Evolutionary conservation across 92 coral and sea anemone genomes (phyloP).

Genomic region (Ricordea florida): DNA sequence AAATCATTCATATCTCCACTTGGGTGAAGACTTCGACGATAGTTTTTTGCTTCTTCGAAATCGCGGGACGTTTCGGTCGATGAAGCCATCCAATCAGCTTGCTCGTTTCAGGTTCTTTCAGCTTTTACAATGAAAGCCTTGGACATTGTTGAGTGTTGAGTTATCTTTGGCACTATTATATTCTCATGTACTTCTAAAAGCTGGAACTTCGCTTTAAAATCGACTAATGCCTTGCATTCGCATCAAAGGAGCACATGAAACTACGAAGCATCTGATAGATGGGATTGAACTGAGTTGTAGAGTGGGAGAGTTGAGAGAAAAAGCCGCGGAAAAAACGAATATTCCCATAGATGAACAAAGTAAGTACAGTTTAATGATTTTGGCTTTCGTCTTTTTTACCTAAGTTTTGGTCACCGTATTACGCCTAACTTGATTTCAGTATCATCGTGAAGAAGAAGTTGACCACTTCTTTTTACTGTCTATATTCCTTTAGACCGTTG

Average conservation of each 20-base stretch:
- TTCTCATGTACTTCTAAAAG: background rate
- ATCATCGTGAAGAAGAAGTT: too few relatives aligned
- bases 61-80: background rate
- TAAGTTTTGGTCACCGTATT: too few relatives aligned
- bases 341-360: constrained; percentile 86
- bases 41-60: background rate
- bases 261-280: constrained; percentile 78
- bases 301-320: constrained; percentile 76
- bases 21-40: background rate
- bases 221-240: constrained; percentile 88
- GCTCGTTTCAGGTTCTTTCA: constrained; percentile 18
- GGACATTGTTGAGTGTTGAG: background rate
- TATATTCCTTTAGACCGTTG: too few relatives aligned
- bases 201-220: background rate
- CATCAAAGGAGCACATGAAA: constrained; percentile 73
- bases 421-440: too few relatives aligned
- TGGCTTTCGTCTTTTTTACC: background rate
- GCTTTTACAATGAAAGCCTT: background rate
- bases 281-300: constrained; percentile 68
- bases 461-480: too few relatives aligned
- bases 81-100: background rate
- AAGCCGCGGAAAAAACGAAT: constrained; percentile 70
- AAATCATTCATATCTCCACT: constrained; percentile 8
- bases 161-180: background rate
- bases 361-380: constrained; percentile 14